Conservation (phyloP, 2,888 invertebrate genomes). For the Drosophila melanosoma region DNA sequence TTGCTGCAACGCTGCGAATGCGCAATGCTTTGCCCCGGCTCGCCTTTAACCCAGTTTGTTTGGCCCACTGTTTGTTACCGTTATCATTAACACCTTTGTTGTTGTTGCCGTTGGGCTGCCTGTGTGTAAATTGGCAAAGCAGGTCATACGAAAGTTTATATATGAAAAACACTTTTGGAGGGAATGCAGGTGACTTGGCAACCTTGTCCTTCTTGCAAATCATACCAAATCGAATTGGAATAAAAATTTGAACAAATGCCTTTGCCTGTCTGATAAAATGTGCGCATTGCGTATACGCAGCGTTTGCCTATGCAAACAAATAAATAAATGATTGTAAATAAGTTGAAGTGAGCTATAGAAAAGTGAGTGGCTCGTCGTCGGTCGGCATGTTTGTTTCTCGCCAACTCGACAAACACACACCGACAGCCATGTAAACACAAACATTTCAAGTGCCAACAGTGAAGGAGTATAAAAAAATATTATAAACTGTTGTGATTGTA, state of each 20-base stretch:
- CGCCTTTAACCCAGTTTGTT: slow-evolving; percentile 65
- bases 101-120: slow-evolving; percentile 6
- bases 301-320: slow-evolving; percentile 45
- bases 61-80: slow-evolving; percentile 13
- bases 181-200: slow-evolving; percentile 9
- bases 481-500: slow-evolving; percentile 74
- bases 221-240: slow-evolving; percentile 17
- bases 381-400: slow-evolving; percentile 42
- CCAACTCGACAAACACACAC: slow-evolving; percentile 51
- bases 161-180: not conserved
- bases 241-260: slow-evolving; percentile 28
- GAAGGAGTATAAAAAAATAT: slow-evolving; percentile 34
- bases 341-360: slow-evolving; percentile 46
- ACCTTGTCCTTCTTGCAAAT: slow-evolving; percentile 40
- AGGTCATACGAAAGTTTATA: not conserved
- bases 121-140: slow-evolving; percentile 42
- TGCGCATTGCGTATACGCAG: slow-evolving; percentile 61
- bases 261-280: slow-evolving; percentile 27
- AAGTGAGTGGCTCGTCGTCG: slow-evolving; percentile 58
- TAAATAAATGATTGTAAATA: slow-evolving; percentile 49
- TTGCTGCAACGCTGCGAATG: slow-evolving; percentile 72
- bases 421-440: slow-evolving; percentile 49
- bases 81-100: slow-evolving; percentile 60
- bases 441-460: slow-evolving; percentile 58
- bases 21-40: slow-evolving; percentile 50